Percentiles rank a stretch among this genome's conserved stretches.
Evolutionary conservation across 2,888 invertebrate species (phyloP).

Genomic region (Ptilodon capucinus): DNA sequence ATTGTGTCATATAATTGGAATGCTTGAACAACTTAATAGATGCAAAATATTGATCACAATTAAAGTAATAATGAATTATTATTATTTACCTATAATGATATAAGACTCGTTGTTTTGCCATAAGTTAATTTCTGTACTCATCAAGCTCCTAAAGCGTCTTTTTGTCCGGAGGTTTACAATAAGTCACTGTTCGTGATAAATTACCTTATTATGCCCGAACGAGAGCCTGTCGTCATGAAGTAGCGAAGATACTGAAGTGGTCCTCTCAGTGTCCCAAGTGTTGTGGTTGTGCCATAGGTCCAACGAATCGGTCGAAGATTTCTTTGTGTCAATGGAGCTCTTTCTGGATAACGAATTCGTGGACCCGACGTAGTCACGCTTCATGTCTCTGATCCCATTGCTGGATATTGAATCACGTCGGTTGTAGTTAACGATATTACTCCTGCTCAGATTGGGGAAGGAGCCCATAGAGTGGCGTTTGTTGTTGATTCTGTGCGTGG

Average conservation of each 20-base stretch:
- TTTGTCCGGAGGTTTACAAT: conserved; percentile 24
- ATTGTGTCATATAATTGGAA: too few relatives aligned
- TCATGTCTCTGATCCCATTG: conserved; percentile 72
- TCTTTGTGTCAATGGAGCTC: conserved; percentile 74
- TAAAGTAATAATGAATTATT: too few relatives aligned
- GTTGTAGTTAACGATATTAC: conserved; percentile 68
- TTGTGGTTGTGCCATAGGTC: conserved; percentile 86
- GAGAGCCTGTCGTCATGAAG: conserved; percentile 80
- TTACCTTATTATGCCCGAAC: conserved; percentile 69
- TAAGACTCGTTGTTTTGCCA: too few relatives aligned
- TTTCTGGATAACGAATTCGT: conserved; percentile 74
- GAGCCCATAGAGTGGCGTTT: conserved; percentile 76
- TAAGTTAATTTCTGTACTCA: neutral
- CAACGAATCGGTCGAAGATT: conserved; percentile 87
- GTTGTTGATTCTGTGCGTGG: conserved; percentile 60
- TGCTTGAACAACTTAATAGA: too few relatives aligned
- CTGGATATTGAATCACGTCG: conserved; percentile 68
- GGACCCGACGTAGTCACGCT: conserved; percentile 79
- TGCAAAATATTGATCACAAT: too few relatives aligned
- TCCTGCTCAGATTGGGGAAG: conserved; percentile 65
- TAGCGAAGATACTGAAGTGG: conserved; percentile 84
- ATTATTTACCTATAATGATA: too few relatives aligned
- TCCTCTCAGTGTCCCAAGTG: conserved; percentile 86
- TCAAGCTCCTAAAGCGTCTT: conserved; percentile 4
- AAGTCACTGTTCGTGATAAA: conserved; percentile 34